Evolutionary conservation across 2,797 vertebrate species (phyloP), one percentile per base, ranked within the genome.

Genomic region (Ctenopoma multispine): DNA sequence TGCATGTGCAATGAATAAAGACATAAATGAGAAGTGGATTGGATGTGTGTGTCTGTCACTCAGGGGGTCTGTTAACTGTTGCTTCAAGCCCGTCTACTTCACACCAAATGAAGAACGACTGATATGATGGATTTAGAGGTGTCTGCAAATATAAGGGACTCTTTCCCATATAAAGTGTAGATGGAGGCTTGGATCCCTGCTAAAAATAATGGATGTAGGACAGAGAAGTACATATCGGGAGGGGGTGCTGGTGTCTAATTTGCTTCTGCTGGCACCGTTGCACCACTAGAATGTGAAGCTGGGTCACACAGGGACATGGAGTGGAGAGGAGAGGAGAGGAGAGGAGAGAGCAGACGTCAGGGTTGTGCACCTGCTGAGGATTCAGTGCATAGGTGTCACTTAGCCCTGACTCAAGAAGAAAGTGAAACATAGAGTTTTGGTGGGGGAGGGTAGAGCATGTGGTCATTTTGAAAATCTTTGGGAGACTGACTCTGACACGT

Each of bases 201-300:
- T 94, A 94, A 94, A 94, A 94, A 94, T 94, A 95, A 87, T 79
- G 82, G 81, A 92, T 80, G 90, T 74, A 46, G 87, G 87, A 89
- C 75, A 72, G 82, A 59, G 81, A 91, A 77, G 85, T 77, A 84
- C 86, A 86, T 85, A 85, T 87, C 79, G 79, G 84, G 84, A 81
- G 81, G 60, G 72, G 75, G 69, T 79, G 78, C 64, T 41, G 90
- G 91, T 93, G 89, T 95, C 92, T 90, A 67, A 85, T 93, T 93
- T 92, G 86, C 90, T 76, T 51, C 75, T 66, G 79, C 84, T 93
- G 94, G 93, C 92, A 89, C 51, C 18, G 6, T 57, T 9, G 8
- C 81, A 55, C 85, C 51, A 77, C 67, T 77, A 91, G 89, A 93
- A 94, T 93, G 88, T 91, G 84, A 63, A 71, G 59, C 63, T 49